These are phyloP conservation scores for Paguma larvata DNA, from an alignment of 2,797 vertebrate genomes.

Conservation along the genomic window DNA sequence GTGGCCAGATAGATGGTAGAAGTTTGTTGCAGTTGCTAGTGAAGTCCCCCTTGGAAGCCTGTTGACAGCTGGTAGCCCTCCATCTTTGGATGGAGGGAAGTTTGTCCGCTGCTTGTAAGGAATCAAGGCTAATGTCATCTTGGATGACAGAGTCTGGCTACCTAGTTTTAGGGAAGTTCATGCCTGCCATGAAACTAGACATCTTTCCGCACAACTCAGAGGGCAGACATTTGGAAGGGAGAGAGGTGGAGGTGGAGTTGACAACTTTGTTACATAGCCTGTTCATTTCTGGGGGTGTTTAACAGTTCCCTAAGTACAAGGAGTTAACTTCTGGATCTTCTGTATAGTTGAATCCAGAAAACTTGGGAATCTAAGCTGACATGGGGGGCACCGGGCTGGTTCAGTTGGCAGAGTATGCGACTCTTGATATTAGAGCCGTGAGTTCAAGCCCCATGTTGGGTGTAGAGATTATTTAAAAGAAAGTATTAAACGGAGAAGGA, in stretches of 20 bases:
- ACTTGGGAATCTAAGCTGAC: background rate
- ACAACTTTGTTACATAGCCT: background rate
- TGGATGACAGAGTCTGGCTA: background rate
- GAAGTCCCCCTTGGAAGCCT: background rate
- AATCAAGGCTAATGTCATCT: background rate
- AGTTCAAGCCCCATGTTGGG: background rate
- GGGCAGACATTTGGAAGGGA: background rate
- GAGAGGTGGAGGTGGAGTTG: background rate
- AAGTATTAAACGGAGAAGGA: background rate
- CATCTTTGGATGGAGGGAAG: background rate
- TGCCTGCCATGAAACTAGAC: background rate
- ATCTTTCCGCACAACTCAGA: background rate
- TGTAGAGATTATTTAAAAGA: background rate
- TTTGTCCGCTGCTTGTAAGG: background rate
- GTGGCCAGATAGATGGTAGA: background rate
- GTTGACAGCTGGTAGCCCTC: background rate
- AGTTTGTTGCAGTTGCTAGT: background rate
- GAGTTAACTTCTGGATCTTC: background rate
- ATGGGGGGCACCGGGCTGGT: background rate
- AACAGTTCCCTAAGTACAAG: background rate
- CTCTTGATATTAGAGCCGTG: background rate
- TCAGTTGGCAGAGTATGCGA: background rate
- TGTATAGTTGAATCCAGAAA: background rate
- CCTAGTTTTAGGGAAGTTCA: background rate
- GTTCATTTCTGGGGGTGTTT: background rate